Evolutionary conservation across 2,797 vertebrate genomes (phyloP), one percentile per base, ranked within the genome.

Genomic region (Sebastes vulpes): DNA sequence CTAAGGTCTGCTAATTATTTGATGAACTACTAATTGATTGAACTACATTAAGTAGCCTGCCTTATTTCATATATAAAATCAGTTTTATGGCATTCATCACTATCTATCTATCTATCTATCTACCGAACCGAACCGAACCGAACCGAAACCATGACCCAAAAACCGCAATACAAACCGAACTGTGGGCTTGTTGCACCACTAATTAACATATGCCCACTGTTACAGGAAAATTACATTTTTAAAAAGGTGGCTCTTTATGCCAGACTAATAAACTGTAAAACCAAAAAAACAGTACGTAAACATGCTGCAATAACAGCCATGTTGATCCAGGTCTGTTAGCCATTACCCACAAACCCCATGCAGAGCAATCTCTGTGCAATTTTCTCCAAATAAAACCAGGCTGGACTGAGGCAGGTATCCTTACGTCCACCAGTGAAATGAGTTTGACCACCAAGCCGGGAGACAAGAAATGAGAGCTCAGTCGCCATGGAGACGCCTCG

Each of bases 401-500:
- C 42, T 18, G 42, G 25, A 63, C 20, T 35, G 46, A 79, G 20
- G n/a, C 75, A 82, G 82, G 75, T 61, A 48, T 72, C 52, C 56
- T 60, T 58, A 26, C 7, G 3, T 71, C 75, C 35, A 12, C 20
- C 42, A 32, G 32, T 3, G 50, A 79, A 87, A 85, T 58, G 56
- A 88, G 52, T 77, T 82, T 77, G 81, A 85, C 87, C 82, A 65
- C n/a, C 23, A 48, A 75, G 67, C 69, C 42, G 3, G 65, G 59
- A 75, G 65, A 77, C 66, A 59, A 81, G 79, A 75, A 75, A 82
- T 50, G 31, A 65, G 80, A 79, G 80, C 85, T 77, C 71, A 16
- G 87, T 92, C 63, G 23, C 87, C 91, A 88, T 93, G 92, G 93
- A 82, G 77, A 94, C 29, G 56, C 72, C 73, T 87, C 54, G 2